A percentile compares a stretch with the other conserved stretches of the same genome.
Evolutionary conservation across 2,113 vertebrate species (phyloP).

Genomic region (Onychorhynchus coronatus): DNA sequence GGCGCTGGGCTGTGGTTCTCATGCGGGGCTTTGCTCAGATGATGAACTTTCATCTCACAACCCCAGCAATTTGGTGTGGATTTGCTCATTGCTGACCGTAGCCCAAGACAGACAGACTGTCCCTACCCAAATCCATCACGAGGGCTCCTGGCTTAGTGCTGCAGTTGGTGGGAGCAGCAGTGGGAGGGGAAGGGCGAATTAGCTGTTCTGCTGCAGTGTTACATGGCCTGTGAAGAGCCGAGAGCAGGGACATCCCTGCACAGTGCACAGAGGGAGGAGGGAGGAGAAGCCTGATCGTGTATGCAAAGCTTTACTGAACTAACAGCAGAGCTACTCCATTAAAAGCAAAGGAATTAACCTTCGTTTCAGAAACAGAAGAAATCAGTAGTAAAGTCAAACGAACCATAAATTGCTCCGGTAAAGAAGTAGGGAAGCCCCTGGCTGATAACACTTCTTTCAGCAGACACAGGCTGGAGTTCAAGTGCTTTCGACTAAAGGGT

Average conservation of each 20-base stretch:
- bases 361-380: conserved; percentile 3
- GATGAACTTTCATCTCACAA: background rate
- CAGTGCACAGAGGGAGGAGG: background rate
- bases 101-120: background rate
- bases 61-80: background rate
- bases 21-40: background rate
- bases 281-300: background rate
- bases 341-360: conserved; percentile 51
- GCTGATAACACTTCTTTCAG: background rate
- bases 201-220: background rate
- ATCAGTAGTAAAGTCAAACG: background rate
- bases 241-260: background rate
- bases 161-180: background rate
- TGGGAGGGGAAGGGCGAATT: background rate
- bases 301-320: background rate
- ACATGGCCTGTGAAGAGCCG: background rate
- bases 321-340: conserved; percentile 11
- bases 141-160: background rate
- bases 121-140: background rate
- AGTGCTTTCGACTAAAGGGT: background rate
- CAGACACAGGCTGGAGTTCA: background rate
- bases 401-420: background rate
- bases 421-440: conserved; percentile 8
- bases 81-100: background rate
- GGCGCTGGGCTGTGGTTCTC: background rate